Conservation (phyloP, 2,797 vertebrate genomes). For the Schizopygopsis malacanthus region DNA sequence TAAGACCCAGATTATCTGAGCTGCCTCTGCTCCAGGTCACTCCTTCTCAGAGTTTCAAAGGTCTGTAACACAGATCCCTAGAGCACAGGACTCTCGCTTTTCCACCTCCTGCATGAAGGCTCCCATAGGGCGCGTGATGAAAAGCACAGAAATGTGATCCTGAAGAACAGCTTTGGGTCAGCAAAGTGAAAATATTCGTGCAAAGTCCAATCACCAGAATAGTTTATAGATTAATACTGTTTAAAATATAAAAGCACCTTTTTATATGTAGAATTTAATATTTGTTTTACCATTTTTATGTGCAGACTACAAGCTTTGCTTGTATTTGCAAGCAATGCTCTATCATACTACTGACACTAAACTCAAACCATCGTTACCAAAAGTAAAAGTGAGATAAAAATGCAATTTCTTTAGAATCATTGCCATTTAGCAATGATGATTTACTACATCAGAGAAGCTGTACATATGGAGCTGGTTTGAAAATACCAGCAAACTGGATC, state of each 20-base stretch:
- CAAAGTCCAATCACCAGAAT: constrained; percentile 7
- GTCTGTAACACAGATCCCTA: constrained; percentile 39
- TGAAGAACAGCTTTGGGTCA: constrained; percentile 44
- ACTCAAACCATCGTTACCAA: not conserved
- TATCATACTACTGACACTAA: not conserved
- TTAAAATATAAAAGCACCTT: not conserved
- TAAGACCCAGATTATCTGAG: constrained; percentile 57
- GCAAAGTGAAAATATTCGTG: constrained; percentile 28
- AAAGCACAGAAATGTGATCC: constrained; percentile 54
- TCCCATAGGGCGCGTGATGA: constrained; percentile 46
- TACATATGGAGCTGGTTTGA: not conserved
- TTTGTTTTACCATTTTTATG: not conserved
- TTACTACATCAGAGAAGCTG: not conserved
- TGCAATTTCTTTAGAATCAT: not conserved
- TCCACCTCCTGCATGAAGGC: constrained; percentile 47
- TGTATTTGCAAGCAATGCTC: too few relatives aligned
- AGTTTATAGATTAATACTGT: constrained; percentile 14
- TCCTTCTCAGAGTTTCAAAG: constrained; percentile 56
- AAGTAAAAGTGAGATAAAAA: not conserved
- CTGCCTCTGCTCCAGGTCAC: constrained; percentile 47
- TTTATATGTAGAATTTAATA: not conserved
- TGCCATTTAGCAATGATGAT: not conserved
- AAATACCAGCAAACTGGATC: too few relatives aligned
- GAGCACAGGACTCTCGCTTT: constrained; percentile 44
- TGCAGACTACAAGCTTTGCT: not conserved